Percentiles rank a stretch among this genome's conserved stretches.
Conservation (phyloP, 2,797 vertebrate species). For the Momotus momota region DNA sequence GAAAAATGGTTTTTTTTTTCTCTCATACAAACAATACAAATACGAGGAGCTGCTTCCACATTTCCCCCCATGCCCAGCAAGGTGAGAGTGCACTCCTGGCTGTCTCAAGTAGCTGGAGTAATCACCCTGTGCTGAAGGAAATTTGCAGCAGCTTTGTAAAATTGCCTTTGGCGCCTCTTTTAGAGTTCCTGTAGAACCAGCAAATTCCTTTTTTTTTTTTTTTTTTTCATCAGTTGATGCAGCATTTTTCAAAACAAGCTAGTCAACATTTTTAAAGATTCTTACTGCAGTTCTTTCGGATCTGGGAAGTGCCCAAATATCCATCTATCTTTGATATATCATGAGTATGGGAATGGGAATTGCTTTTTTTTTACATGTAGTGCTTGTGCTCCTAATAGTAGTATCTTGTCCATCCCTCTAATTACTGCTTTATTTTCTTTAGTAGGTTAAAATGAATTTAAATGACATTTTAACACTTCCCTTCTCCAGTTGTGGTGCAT, state of each 20-base stretch:
- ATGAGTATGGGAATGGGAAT: not conserved
- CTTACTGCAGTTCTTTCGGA: constrained; percentile 17
- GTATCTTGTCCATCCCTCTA: not conserved
- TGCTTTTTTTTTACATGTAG: not conserved
- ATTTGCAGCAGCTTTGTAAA: not conserved
- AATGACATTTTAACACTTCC: not conserved
- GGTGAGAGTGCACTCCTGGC: not conserved
- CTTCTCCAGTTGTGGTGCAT: not conserved
- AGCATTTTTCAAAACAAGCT: constrained; percentile 66
- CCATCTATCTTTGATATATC: not conserved
- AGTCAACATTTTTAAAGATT: constrained; percentile 68
- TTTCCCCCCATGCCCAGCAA: not conserved
- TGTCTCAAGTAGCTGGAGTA: not conserved
- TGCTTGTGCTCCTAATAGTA: not conserved
- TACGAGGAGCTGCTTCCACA: not conserved
- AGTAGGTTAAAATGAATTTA: not conserved
- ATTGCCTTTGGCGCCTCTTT: constrained; percentile 41
- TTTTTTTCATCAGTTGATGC: constrained; percentile 43
- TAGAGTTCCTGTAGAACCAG: constrained; percentile 51
- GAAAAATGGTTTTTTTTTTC: not conserved
- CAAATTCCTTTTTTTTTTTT: constrained; percentile 37
- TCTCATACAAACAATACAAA: not conserved
- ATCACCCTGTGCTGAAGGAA: not conserved
- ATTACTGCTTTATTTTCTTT: not conserved
- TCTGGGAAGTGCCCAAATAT: not conserved